These are phyloP conservation scores for Malurus cyaneus DNA, from an alignment of 2,113 vertebrate species.

Conservation along the genomic window DNA sequence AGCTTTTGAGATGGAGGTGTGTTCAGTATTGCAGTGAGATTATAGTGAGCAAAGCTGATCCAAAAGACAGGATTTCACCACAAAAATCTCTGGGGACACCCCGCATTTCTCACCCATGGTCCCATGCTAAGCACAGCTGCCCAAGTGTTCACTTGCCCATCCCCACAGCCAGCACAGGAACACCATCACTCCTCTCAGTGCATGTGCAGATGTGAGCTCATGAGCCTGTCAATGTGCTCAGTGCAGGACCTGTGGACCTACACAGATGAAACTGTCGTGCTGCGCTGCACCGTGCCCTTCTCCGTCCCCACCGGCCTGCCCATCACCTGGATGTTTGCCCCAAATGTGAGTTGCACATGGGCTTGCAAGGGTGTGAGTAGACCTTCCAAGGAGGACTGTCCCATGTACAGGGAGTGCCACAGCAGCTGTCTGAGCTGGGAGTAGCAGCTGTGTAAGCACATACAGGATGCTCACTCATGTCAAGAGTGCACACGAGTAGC, in stretches of 20 bases:
- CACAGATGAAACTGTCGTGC: neutral
- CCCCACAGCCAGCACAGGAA: neutral
- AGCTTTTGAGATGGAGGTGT: neutral
- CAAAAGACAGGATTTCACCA: neutral
- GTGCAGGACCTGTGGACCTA: neutral
- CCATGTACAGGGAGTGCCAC: neutral
- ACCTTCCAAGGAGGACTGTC: neutral
- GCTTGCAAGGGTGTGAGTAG: rapidly evolving
- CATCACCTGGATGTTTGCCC: slow-evolving; percentile 3
- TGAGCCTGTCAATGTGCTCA: neutral
- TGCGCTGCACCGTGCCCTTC: neutral
- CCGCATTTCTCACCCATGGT: rapidly evolving
- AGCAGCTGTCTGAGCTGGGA: neutral
- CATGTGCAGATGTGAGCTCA: neutral
- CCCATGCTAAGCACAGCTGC: rapidly evolving
- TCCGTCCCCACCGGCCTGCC: rapidly evolving
- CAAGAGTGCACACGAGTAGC: neutral
- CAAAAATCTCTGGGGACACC: neutral
- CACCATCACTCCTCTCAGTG: neutral
- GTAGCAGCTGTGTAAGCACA: rapidly evolving
- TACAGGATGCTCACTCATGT: neutral
- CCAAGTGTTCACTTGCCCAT: neutral
- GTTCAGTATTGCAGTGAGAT: neutral
- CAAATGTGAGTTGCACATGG: neutral
- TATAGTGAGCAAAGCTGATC: neutral